A percentile compares a stretch with the other conserved stretches of the same genome.
Evolutionary conservation across 2,888 invertebrate species (phyloP).

Genomic region (Nineta flava): DNA sequence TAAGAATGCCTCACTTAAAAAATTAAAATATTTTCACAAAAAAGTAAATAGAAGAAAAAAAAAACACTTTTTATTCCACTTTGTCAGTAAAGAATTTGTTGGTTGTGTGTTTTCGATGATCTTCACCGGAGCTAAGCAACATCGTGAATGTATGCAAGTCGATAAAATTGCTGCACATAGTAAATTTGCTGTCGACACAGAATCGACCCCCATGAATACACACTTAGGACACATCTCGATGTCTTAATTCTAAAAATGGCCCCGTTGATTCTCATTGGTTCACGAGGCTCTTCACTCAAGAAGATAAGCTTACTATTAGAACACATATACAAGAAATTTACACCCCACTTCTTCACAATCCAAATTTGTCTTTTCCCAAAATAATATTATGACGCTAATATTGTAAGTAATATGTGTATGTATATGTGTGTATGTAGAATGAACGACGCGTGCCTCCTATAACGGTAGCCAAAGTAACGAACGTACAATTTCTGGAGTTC

Average conservation of each 20-base stretch:
- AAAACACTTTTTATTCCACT: no score
- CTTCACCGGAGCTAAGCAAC: slow-evolving; percentile 1
- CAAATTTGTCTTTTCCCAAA: slow-evolving; percentile 76
- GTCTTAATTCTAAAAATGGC: slow-evolving; percentile 30
- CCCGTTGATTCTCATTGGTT: slow-evolving; percentile 27
- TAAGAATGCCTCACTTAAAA: not conserved
- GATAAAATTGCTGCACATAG: not conserved
- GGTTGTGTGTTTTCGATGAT: not conserved
- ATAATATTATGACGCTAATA: slow-evolving; percentile 25
- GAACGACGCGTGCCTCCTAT: not conserved
- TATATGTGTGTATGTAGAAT: not conserved
- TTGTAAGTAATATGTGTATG: not conserved
- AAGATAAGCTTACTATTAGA: slow-evolving; percentile 16
- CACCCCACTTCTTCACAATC: slow-evolving; percentile 31
- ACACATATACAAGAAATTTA: slow-evolving; percentile 12
- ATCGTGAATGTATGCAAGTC: slow-evolving; percentile 1
- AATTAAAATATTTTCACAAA: not conserved
- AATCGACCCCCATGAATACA: slow-evolving; percentile 3
- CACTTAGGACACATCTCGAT: slow-evolving; percentile 3
- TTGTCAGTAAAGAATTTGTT: no score
- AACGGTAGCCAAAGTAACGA: not conserved
- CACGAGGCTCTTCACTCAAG: slow-evolving; percentile 14
- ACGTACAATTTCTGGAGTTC: no score
- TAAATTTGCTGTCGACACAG: slow-evolving; percentile 1
- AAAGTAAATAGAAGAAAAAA: no score